Conservation (phyloP, 2,888 invertebrate species). For the Idaea straminata region DNA sequence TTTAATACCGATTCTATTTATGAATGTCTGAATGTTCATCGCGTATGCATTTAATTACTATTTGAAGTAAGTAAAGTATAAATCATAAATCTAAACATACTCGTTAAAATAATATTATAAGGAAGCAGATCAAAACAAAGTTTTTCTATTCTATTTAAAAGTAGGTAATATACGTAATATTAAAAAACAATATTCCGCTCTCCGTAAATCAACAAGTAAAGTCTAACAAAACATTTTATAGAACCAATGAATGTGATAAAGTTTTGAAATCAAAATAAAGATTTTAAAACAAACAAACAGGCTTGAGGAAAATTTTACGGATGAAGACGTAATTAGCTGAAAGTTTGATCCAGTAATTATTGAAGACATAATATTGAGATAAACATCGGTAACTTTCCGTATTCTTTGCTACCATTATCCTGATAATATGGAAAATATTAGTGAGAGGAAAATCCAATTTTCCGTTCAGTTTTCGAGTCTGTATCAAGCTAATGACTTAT, state of each 20-base stretch:
- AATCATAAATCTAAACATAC: background rate
- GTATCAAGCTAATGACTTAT: too few species aligned
- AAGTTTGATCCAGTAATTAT: background rate
- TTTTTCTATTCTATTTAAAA: too few species aligned
- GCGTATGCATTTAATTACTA: background rate
- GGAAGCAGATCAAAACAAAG: too few species aligned
- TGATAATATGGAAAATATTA: background rate
- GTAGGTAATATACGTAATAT: background rate
- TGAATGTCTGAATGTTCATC: background rate
- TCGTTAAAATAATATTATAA: background rate
- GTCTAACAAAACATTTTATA: background rate
- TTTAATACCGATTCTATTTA: constrained; percentile 7
- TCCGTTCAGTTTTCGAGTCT: too few species aligned
- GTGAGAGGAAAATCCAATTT: background rate
- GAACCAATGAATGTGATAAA: background rate
- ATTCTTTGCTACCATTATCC: background rate
- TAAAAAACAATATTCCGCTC: background rate
- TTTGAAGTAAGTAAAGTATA: background rate
- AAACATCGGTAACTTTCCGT: background rate
- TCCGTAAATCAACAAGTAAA: background rate
- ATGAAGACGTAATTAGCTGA: background rate
- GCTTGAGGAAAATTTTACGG: background rate
- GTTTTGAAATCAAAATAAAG: background rate
- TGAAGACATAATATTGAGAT: background rate
- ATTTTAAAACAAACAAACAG: background rate